These are phyloP conservation scores for Halichoeres trimaculatus DNA, from an alignment of 2,113 vertebrate genomes.

Conservation along the genomic window DNA sequence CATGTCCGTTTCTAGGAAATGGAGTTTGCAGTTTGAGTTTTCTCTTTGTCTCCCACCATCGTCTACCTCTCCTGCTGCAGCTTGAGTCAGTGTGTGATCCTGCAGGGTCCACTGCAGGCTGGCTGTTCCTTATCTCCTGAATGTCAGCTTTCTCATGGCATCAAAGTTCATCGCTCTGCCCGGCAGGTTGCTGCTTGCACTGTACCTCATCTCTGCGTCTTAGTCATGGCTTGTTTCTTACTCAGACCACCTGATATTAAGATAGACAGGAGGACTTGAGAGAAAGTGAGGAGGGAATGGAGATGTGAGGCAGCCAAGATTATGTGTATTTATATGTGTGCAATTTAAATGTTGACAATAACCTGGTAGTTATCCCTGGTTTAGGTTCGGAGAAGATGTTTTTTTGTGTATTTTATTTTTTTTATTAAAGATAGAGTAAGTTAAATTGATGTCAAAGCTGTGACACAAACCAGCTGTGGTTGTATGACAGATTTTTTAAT, in stretches of 20 bases:
- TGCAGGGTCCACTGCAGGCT: neutral
- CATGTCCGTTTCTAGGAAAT: conserved; percentile 20
- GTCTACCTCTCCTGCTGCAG: neutral
- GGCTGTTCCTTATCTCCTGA: conserved; percentile 28
- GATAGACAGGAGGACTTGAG: conserved; percentile 4
- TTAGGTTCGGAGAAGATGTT: neutral
- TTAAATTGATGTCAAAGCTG: no score
- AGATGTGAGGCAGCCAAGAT: neutral
- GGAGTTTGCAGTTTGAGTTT: conserved; percentile 29
- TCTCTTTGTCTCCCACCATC: conserved; percentile 3
- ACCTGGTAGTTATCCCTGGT: neutral
- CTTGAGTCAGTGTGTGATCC: conserved; percentile 11
- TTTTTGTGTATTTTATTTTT: no score
- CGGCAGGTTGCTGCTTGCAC: neutral
- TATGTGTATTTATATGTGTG: neutral
- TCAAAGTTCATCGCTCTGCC: conserved; percentile 13
- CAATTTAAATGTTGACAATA: neutral
- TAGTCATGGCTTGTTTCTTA: conserved; percentile 13
- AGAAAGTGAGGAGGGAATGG: neutral
- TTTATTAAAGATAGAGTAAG: no score
- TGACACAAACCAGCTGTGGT: no score
- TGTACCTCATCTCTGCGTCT: conserved; percentile 15
- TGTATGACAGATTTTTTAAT: no score
- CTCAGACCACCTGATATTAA: conserved; percentile 7
- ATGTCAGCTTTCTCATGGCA: conserved; percentile 11